Base-by-base conservation (phyloP, 2,113 vertebrate species). In the Albula glossodonta region DNA sequence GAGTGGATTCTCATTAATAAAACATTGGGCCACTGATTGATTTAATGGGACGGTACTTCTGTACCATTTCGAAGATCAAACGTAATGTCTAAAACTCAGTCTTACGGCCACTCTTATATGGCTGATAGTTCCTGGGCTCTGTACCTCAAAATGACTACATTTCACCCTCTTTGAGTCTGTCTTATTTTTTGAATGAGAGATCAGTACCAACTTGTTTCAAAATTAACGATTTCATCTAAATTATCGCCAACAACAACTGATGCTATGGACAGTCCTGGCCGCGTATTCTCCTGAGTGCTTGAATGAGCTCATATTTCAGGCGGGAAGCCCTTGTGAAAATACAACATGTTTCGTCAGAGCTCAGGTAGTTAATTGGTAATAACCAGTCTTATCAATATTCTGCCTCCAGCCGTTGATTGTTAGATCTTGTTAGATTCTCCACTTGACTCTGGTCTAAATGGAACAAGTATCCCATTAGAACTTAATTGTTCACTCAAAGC, bases 401-500 rank as follows among this genome's bases (percentile, higher is more conserved):
- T 49, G 70, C 25, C 78, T 86, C 78, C 83, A 83, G 50, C 83
- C 60, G 22, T 81, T 85, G 57, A 85, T 90, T 88, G 87, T 84
- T 87, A 78, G 83, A 83, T 51, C 83, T 49, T 86, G 60, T 86
- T 70, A 80, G 56, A 82, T 60, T 49, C 57, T 66, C 48, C 70
- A 66, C 31, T 74, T 41, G 8, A 82, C 51, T 63, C 66, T 79
- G 50, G 81, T 57, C 53, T 86, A 63, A 63, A 85, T 79, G 15
- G 63, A 86, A 83, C 82, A 66, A 87, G 63, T 86, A 57, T 84
- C 80, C 81, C 85, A 82, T 90, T 89, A 87, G 41, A 95, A 93
- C 80, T 90, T 90, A 81, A 91, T 95, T 95, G 95, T 95, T 95
- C 95, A 95, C 94, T 94, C 93, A 93, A 93, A 93, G 89, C 92